Evolutionary conservation across 2,113 vertebrate genomes (phyloP).

Genomic region (Phoxinus phoxinus): DNA sequence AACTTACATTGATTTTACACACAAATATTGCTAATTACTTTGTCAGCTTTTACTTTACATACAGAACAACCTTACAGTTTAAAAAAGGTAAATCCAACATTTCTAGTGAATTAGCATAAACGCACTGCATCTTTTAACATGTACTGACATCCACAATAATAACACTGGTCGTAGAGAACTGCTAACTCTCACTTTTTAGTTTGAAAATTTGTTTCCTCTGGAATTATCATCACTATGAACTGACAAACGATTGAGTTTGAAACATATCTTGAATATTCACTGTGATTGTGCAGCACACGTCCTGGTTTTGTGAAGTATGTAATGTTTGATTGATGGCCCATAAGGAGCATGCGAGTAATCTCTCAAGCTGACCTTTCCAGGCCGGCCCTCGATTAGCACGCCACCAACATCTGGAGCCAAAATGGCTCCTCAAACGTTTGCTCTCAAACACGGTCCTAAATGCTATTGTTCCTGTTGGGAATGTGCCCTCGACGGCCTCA

Average conservation of each 20-base stretch:
- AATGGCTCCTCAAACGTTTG: constrained; percentile 30
- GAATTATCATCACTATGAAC: not conserved
- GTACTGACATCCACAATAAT: too few relatives aligned
- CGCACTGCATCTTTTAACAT: too few relatives aligned
- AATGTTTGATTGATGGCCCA: not conserved
- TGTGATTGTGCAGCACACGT: not conserved
- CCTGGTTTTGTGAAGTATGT: not conserved
- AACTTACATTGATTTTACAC: too few relatives aligned
- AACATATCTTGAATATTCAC: not conserved
- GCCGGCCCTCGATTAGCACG: not conserved
- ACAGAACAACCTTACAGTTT: too few relatives aligned
- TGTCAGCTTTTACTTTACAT: too few relatives aligned
- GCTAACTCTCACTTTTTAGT: too few relatives aligned
- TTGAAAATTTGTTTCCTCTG: not conserved
- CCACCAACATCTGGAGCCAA: constrained; percentile 45
- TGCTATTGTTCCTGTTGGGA: constrained; percentile 18
- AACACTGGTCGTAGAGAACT: too few relatives aligned
- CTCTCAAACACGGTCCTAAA: not conserved
- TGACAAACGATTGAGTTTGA: not conserved
- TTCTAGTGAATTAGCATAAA: too few relatives aligned
- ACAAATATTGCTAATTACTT: too few relatives aligned
- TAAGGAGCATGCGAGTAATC: not conserved
- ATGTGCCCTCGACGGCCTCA: constrained; percentile 28
- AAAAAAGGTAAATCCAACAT: too few relatives aligned
- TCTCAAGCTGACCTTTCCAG: constrained; percentile 32